Evolutionary conservation across 1,140 invertebrate species (phyloP).

Genomic region (fruit fly (Drosophila melanogaster)): DNA sequence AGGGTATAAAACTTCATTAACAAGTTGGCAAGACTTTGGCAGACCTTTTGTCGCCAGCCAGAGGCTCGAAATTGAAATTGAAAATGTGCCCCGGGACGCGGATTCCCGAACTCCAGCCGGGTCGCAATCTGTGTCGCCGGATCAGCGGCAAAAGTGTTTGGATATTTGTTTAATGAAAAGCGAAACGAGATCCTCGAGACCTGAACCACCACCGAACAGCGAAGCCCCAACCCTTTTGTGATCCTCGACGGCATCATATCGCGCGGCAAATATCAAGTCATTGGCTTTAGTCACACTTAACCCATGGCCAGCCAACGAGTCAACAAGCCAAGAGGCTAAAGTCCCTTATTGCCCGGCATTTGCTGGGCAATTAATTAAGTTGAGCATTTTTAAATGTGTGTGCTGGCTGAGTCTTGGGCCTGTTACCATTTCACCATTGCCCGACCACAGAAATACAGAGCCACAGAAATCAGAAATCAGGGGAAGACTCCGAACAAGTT

Average conservation of each 20-base stretch:
- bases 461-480: slow-evolving; percentile 25
- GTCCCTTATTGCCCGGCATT: slow-evolving; percentile 59
- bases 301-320: slow-evolving; percentile 21
- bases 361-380: slow-evolving; percentile 78
- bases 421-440: slow-evolving; percentile 80
- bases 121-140: slow-evolving; percentile 72
- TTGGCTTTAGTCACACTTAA: slow-evolving; percentile 65
- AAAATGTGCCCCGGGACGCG: slow-evolving; percentile 25
- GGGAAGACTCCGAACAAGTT: slow-evolving; percentile 67
- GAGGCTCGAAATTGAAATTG: slow-evolving; percentile 54
- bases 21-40: slow-evolving; percentile 49
- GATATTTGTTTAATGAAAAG: slow-evolving; percentile 82
- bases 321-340: slow-evolving; percentile 1
- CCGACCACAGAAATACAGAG: not conserved
- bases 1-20: slow-evolving; percentile 52
- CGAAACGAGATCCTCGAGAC: slow-evolving; percentile 52
- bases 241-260: slow-evolving; percentile 46
- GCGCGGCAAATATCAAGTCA: slow-evolving; percentile 73
- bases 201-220: not conserved
- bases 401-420: slow-evolving; percentile 61
- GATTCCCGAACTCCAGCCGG: slow-evolving; percentile 20
- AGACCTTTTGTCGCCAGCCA: slow-evolving; percentile 72
- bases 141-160: slow-evolving; percentile 81
- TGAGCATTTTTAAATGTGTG: slow-evolving; percentile 82
- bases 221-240: slow-evolving; percentile 3